Evolutionary conservation across 2,113 vertebrate species (phyloP), one percentile per base, ranked within the genome.

Genomic region (Peromyscus polionotus): DNA sequence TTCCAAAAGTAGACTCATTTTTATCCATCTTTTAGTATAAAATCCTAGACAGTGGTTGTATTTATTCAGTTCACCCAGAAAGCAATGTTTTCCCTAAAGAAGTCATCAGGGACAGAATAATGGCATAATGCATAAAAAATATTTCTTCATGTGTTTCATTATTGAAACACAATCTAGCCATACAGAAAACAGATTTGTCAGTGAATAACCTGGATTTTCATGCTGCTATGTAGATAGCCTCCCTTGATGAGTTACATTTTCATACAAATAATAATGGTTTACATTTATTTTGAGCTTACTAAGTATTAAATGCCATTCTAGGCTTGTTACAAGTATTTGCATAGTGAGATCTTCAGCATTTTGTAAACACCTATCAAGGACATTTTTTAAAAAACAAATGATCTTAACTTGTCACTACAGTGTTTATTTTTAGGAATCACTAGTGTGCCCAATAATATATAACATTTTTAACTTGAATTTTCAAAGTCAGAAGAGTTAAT

Each of bases 41-140:
- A 87, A 65, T 85, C 91, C 67, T 59, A 80, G 73, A 39, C n/a
- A 63, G 39, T 68, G 26, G 28, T 9, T 83, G 31, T 61, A 73
- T 31, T 93, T 77, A 45, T 61, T 75, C 24, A 19, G 17, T 90
- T 92, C 76, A 63, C 26, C 61, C 11, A 63, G 61, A 94, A 97
- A 94, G 36, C 22, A 73, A 75, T 36, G 24, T 33, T 86, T 96
- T 89, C 42, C 68, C 39, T 79, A 68, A 93, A 93, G 42, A 95
- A 88, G 54, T 96, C 77, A 83, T 77, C 88, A 79, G 88, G 39
- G 17, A 73, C 31, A 93, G 93, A 94, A 95, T 51, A 93, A 93
- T 63, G 24, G 14, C 17, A 90, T 95, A 77, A 77, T 48, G 12
- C 59, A 59, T 81, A 84, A 84, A 83, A 88, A 61, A 28, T 22